A percentile compares a stretch with the other conserved stretches of the same genome.
Evolutionary conservation across 2,888 invertebrate genomes (phyloP).

Genomic region (Galeopsomyia nigrocyanea): DNA sequence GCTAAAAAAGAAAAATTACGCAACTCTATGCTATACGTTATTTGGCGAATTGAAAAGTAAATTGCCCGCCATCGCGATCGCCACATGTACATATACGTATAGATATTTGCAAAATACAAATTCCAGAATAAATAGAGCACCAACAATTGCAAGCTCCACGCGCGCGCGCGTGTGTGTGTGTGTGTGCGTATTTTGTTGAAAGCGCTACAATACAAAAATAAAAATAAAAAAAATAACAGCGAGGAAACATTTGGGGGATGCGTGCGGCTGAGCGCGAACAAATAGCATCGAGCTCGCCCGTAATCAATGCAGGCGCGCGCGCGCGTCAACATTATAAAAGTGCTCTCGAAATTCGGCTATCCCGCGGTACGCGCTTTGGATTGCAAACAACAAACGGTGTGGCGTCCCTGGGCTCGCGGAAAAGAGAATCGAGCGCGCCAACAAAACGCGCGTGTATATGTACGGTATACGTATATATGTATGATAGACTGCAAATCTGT

Average conservation of each 20-base stretch:
- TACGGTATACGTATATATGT: background rate
- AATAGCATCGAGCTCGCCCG: background rate
- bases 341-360: conserved; percentile 10
- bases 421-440: conserved; percentile 4
- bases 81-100: no score
- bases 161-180: no score
- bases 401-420: background rate
- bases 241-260: conserved; percentile 3
- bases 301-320: background rate
- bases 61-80: no score
- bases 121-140: no score
- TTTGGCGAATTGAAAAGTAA: no score
- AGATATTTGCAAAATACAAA: no score
- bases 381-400: background rate
- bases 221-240: background rate
- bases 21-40: no score
- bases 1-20: no score
- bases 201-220: conserved; percentile 1
- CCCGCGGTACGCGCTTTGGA: no score
- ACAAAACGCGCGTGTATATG: conserved; percentile 26
- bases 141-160: no score
- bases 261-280: background rate
- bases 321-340: conserved; percentile 16
- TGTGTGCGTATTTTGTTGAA: no score
- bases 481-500: conserved; percentile 47